A percentile compares a stretch with the other conserved stretches of the same genome.
These are phyloP conservation scores for Epicampocera succincta DNA, from an alignment of 2,888 invertebrate genomes.

Conservation along the genomic window DNA sequence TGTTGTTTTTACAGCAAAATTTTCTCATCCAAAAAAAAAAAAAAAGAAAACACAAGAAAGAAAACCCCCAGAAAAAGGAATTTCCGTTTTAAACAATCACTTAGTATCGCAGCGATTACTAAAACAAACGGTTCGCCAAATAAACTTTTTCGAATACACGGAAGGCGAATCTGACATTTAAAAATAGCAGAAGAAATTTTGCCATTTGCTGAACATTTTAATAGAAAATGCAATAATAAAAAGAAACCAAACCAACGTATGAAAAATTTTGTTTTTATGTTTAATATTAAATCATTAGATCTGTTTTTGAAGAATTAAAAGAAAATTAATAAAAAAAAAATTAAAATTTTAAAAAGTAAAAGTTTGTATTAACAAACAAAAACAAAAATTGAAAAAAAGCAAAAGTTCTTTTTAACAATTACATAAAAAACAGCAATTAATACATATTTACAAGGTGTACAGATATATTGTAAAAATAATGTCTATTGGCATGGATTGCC, in stretches of 20 bases:
- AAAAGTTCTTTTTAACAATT: constrained; percentile 10
- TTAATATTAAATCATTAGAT: too few species aligned
- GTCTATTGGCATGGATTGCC: constrained; percentile 11
- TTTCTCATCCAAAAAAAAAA: constrained; percentile 18
- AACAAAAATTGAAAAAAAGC: constrained; percentile 18
- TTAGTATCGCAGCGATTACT: constrained; percentile 52
- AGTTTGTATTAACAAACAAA: not conserved
- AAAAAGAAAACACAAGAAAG: too few species aligned
- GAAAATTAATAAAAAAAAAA: too few species aligned
- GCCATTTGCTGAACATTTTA: not conserved
- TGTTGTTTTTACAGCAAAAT: not conserved
- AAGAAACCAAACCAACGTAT: not conserved
- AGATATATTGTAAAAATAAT: not conserved
- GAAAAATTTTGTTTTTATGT: constrained; percentile 1
- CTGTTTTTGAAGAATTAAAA: not conserved
- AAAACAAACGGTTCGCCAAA: constrained; percentile 57
- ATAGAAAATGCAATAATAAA: not conserved
- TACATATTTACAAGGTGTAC: too few species aligned
- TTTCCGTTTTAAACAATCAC: constrained; percentile 37
- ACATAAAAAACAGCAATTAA: too few species aligned
- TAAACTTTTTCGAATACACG: constrained; percentile 31
- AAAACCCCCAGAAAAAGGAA: constrained; percentile 52
- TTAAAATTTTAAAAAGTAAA: not conserved
- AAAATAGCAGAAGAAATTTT: constrained; percentile 34
- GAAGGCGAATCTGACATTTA: constrained; percentile 37